Conservation (phyloP, 2,888 invertebrate genomes). For the Andrena flavipes region DNA sequence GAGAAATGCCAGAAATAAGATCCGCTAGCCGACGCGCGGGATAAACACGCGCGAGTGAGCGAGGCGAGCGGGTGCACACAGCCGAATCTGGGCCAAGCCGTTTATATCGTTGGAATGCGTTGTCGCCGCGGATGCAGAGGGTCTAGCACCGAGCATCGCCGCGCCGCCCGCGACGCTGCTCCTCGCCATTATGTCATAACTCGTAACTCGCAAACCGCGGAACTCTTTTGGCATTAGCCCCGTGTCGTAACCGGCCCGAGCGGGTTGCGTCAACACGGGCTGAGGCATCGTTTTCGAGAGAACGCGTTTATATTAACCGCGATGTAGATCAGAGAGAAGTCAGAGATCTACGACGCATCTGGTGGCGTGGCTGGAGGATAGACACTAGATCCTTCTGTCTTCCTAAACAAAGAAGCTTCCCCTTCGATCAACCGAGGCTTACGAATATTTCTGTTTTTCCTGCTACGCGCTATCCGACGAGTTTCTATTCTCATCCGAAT, state of each 20-base stretch:
- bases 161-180: constrained; percentile 22
- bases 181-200: constrained; percentile 67
- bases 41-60: constrained; percentile 60
- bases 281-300: background rate
- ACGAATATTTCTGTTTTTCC: no score
- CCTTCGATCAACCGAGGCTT: no score
- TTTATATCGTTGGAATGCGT: constrained; percentile 74
- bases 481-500: constrained; percentile 21
- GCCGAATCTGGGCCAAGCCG: constrained; percentile 78
- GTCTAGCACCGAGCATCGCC: constrained; percentile 25
- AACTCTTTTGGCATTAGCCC: constrained; percentile 51
- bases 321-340: background rate
- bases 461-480: no score
- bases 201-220: constrained; percentile 52
- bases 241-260: background rate
- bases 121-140: constrained; percentile 64
- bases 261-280: constrained; percentile 31
- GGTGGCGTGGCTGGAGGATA: no score
- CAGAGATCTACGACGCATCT: no score
- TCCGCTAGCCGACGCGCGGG: constrained; percentile 65
- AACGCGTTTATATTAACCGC: background rate
- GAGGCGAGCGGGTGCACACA: constrained; percentile 45
- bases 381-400: no score
- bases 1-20: constrained; percentile 77
- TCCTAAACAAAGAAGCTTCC: no score